A percentile compares a stretch with the other conserved stretches of the same genome.
These are phyloP conservation scores for Diarsia mendica DNA, from an alignment of 2,888 invertebrate species.

Conservation along the genomic window DNA sequence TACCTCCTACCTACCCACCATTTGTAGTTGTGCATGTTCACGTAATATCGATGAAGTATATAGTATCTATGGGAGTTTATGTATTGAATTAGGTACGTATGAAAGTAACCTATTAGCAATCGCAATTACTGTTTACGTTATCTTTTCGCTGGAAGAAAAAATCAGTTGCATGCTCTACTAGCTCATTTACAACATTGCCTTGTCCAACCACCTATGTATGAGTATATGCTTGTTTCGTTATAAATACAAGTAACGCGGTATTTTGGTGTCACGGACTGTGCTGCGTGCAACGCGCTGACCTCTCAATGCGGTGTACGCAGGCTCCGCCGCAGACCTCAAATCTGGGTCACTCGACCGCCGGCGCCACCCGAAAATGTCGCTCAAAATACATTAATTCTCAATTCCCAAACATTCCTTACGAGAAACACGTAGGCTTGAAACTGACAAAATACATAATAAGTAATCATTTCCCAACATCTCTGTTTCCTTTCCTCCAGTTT, in stretches of 20 bases:
- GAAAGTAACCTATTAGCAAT: constrained; percentile 46
- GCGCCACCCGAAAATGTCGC: constrained; percentile 76
- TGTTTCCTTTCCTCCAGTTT: constrained; percentile 42
- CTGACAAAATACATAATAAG: constrained; percentile 29
- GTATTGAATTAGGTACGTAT: constrained; percentile 48
- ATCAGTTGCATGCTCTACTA: constrained; percentile 62
- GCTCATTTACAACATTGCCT: constrained; percentile 62
- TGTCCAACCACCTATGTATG: constrained; percentile 57
- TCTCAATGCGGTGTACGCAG: constrained; percentile 79
- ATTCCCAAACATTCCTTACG: constrained; percentile 41
- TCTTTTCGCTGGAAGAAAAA: constrained; percentile 42
- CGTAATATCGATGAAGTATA: constrained; percentile 69
- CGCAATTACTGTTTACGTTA: constrained; percentile 50
- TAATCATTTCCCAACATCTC: constrained; percentile 43
- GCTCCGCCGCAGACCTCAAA: constrained; percentile 78
- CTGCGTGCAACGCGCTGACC: constrained; percentile 75
- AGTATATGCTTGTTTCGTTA: constrained; percentile 64
- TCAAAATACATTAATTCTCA: constrained; percentile 59
- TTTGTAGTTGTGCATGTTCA: constrained; percentile 65
- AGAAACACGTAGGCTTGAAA: constrained; percentile 34
- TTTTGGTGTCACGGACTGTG: constrained; percentile 75
- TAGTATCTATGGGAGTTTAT: constrained; percentile 64
- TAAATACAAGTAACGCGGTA: constrained; percentile 65
- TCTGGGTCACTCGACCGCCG: constrained; percentile 81
- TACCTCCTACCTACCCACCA: constrained; percentile 58